A percentile compares a stretch with the other conserved stretches of the same genome.
Conservation (phyloP, 2,113 vertebrate species). For the Ceuthmochares aereus region DNA sequence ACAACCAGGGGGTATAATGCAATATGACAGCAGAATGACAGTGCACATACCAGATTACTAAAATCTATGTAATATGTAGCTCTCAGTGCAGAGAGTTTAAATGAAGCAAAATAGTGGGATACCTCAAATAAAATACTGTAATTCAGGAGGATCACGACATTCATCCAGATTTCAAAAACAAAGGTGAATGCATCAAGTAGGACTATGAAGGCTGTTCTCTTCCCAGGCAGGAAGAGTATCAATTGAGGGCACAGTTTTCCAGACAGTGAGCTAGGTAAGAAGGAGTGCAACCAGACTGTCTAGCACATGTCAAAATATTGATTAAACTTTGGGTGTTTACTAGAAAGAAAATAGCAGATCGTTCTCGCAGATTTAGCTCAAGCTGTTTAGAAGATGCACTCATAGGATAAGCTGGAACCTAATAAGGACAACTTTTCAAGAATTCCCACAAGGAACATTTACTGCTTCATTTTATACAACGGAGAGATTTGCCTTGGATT, state of each 20-base stretch:
- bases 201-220: not conserved
- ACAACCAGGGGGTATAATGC: not conserved
- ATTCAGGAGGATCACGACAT: not conserved
- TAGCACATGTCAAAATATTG: not conserved
- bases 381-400: not conserved
- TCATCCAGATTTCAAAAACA: not conserved
- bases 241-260: not conserved
- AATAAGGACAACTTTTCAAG: not conserved
- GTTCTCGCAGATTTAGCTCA: not conserved
- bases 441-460: not conserved
- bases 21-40: conserved; percentile 17
- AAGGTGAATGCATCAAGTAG: not conserved
- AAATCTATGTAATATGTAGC: not conserved
- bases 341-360: not conserved
- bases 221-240: not conserved
- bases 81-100: conserved; percentile 11
- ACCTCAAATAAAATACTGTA: not conserved
- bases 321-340: not conserved
- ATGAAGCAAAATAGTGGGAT: conserved; percentile 6
- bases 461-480: not conserved
- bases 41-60: not conserved
- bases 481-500: not conserved
- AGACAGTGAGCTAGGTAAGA: not conserved
- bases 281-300: not conserved
- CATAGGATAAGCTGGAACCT: not conserved